Conservation (phyloP, 2,888 invertebrate species). For the Cyaniris semiargus region DNA sequence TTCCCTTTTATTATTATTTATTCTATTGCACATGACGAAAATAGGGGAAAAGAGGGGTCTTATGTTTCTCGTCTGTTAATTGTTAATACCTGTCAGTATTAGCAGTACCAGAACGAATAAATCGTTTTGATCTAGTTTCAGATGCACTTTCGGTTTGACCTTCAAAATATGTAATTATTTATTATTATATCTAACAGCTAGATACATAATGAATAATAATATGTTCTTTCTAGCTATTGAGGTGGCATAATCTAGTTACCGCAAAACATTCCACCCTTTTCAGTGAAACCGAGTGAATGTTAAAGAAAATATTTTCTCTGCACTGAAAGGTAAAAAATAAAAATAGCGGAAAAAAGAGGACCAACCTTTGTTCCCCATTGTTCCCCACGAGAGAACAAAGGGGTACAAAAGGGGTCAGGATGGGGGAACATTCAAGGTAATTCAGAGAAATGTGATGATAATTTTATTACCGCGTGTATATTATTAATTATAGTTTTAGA, state of each 20-base stretch:
- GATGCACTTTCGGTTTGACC: no score
- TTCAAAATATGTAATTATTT: no score
- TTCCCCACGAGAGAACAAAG: not conserved
- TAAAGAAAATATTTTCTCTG: not conserved
- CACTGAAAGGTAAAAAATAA: not conserved
- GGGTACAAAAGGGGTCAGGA: not conserved
- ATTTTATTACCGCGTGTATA: not conserved
- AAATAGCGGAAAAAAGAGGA: not conserved
- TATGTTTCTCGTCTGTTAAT: not conserved
- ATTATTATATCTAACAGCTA: no score
- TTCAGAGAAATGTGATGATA: not conserved
- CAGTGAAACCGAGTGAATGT: not conserved
- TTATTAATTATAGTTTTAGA: not conserved
- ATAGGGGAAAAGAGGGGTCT: not conserved
- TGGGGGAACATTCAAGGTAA: no score
- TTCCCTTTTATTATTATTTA: not conserved
- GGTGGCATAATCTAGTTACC: not conserved
- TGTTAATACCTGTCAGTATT: no score
- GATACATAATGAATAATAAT: no score
- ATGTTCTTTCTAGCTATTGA: not conserved
- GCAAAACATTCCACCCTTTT: not conserved
- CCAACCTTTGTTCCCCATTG: not conserved
- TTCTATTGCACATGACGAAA: not conserved
- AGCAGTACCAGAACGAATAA: no score
- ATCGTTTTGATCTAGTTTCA: no score